These are phyloP conservation scores for Catalaphyllia jardinei DNA, from an alignment of 64 coral and sea anemone species.

Conservation along the genomic window DNA sequence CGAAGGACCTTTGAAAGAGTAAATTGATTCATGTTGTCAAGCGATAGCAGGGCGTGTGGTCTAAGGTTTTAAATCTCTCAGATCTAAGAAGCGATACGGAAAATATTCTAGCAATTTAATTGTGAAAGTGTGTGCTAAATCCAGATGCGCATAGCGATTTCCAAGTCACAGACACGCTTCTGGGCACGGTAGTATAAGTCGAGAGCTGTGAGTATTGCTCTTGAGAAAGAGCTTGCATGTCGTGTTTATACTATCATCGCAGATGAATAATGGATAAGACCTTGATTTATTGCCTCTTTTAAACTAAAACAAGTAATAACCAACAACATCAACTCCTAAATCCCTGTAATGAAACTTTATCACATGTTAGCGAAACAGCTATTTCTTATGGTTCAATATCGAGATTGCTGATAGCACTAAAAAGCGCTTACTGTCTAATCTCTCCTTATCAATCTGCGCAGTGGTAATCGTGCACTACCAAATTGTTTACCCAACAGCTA, in stretches of 20 bases:
- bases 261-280: constrained; percentile 14
- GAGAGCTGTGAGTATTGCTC: neutral
- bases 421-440: constrained; percentile 55
- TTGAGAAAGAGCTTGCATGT: neutral
- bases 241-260: constrained; percentile 23
- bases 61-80: constrained; percentile 38
- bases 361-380: neutral
- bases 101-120: constrained; percentile 37
- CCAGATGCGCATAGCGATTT: constrained; percentile 35
- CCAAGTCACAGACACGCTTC: neutral
- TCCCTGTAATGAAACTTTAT: neutral
- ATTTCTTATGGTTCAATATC: neutral
- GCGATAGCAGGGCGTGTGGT: constrained; percentile 43
- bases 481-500: constrained; percentile 38
- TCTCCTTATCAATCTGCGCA: constrained; percentile 35
- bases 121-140: constrained; percentile 12
- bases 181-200: neutral
- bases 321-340: neutral
- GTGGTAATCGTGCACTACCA: constrained; percentile 38
- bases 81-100: constrained; percentile 36
- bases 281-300: constrained; percentile 19
- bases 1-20: neutral
- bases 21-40: neutral
- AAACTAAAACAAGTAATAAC: neutral
- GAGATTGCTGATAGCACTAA: neutral